Evolutionary conservation across 2,113 vertebrate species (phyloP).

Genomic region (Petrocephalus zakoni): DNA sequence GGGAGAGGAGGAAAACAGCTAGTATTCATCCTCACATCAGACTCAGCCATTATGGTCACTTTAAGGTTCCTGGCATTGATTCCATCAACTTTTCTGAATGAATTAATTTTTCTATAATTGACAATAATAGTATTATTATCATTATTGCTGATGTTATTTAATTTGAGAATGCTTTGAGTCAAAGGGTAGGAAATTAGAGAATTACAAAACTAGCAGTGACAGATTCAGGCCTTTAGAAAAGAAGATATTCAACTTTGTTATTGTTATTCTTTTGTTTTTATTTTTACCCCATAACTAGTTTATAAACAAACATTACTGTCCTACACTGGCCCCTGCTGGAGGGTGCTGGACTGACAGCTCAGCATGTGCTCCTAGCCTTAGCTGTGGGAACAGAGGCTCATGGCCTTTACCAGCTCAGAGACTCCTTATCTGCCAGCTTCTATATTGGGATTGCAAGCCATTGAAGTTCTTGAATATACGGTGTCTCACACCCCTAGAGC

Average conservation of each 20-base stretch:
- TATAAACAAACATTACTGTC: conserved; percentile 34
- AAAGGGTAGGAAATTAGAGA: no score
- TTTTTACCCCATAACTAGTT: background rate
- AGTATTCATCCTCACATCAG: background rate
- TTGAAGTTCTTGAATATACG: conserved; percentile 61
- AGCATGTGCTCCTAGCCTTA: conserved; percentile 20
- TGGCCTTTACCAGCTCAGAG: conserved; percentile 35
- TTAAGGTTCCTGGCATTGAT: background rate
- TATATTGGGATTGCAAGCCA: conserved; percentile 62
- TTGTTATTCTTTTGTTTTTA: background rate
- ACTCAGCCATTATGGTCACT: background rate
- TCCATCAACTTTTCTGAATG: no score
- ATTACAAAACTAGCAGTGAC: no score
- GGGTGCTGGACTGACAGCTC: conserved; percentile 31
- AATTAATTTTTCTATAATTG: background rate
- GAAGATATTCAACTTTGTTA: background rate
- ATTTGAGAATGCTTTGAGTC: background rate
- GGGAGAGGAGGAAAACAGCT: conserved; percentile 1
- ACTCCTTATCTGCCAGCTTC: conserved; percentile 50
- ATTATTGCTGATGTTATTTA: background rate
- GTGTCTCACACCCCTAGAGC: conserved; percentile 61
- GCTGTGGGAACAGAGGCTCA: conserved; percentile 24
- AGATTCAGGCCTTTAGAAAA: background rate
- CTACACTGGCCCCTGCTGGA: conserved; percentile 54
- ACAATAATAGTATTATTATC: background rate